Conservation (phyloP, 2,888 invertebrate genomes). For the Eledone cirrhosa region DNA sequence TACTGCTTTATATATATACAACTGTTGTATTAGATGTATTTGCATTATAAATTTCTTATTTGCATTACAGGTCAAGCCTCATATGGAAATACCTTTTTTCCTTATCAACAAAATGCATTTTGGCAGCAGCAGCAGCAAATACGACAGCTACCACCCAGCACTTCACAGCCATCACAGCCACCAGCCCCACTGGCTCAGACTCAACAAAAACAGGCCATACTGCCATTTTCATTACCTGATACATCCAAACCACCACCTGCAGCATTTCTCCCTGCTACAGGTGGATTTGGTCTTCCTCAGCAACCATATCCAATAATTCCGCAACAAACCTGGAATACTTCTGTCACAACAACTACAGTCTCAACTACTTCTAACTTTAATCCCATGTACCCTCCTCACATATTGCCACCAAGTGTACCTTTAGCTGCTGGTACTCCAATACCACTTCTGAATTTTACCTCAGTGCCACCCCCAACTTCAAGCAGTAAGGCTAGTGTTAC, state of each 20-base stretch:
- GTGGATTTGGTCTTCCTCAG: background rate
- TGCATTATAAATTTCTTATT: slow-evolving; percentile 1
- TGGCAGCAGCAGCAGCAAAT: slow-evolving; percentile 36
- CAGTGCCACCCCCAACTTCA: slow-evolving; percentile 38
- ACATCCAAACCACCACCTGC: slow-evolving; percentile 23
- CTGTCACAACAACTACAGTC: background rate
- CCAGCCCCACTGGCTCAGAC: background rate
- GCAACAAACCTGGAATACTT: slow-evolving; percentile 9
- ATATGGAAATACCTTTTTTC: slow-evolving; percentile 11
- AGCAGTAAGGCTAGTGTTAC: background rate
- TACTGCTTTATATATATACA: too few relatives aligned
- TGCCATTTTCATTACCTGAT: slow-evolving; percentile 30
- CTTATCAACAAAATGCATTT: slow-evolving; percentile 16
- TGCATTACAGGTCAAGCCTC: slow-evolving; percentile 16
- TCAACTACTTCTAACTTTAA: slow-evolving; percentile 4
- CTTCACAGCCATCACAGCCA: background rate
- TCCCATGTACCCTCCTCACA: background rate
- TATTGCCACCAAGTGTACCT: slow-evolving; percentile 7
- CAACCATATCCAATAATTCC: background rate
- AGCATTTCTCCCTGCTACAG: slow-evolving; percentile 25
- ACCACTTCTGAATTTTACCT: slow-evolving; percentile 35
- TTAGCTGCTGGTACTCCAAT: slow-evolving; percentile 6
- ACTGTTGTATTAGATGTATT: background rate
- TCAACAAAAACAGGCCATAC: slow-evolving; percentile 11
- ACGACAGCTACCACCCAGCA: slow-evolving; percentile 34